These are phyloP conservation scores for Junonia oenone DNA, from an alignment of 2,888 invertebrate genomes.

Conservation along the genomic window DNA sequence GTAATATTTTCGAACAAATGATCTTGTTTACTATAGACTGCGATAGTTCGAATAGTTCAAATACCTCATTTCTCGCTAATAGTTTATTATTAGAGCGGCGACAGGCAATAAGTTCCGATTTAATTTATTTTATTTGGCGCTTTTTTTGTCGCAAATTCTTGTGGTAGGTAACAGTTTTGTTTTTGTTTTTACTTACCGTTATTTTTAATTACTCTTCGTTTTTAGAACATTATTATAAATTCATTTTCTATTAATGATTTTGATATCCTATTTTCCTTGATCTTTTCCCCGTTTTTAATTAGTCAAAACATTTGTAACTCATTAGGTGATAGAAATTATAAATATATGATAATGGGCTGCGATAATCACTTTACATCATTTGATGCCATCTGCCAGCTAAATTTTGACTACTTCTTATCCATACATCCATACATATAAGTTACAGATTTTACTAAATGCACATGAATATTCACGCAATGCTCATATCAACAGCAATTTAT, in stretches of 20 bases:
- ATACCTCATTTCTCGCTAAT: neutral
- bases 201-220: neutral
- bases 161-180: constrained; percentile 13
- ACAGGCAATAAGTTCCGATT: neutral
- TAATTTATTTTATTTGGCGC: neutral
- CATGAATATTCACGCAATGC: too few species aligned
- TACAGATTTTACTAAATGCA: too few species aligned
- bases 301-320: too few species aligned
- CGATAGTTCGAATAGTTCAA: constrained; percentile 8
- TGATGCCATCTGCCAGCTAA: too few species aligned
- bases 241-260: neutral
- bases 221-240: neutral
- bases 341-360: too few species aligned
- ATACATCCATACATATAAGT: too few species aligned
- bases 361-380: too few species aligned
- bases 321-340: too few species aligned
- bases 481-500: too few species aligned
- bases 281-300: too few species aligned
- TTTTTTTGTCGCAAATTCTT: neutral
- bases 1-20: constrained; percentile 38
- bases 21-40: constrained; percentile 33
- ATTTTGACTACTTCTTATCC: too few species aligned
- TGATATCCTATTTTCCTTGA: too few species aligned
- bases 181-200: neutral
- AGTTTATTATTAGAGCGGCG: neutral